Evolutionary conservation across 2,888 invertebrate species (phyloP).

Genomic region (Sericinus montela): DNA sequence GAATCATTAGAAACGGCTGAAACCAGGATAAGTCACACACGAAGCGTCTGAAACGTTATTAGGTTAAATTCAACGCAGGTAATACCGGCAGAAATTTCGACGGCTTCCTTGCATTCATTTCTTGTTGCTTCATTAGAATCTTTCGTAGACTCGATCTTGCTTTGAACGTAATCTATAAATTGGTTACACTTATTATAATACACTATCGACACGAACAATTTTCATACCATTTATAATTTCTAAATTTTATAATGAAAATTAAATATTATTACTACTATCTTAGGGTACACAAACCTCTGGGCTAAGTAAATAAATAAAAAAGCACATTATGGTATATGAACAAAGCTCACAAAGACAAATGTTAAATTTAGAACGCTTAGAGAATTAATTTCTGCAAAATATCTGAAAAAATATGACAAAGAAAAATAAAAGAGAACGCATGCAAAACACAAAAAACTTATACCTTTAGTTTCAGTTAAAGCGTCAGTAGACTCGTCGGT

Average conservation of each 20-base stretch:
- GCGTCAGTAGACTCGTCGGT: constrained; percentile 37
- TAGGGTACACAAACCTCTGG: too few relatives aligned
- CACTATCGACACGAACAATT: too few relatives aligned
- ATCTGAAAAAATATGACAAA: not conserved
- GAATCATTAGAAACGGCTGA: not conserved
- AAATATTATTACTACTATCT: too few relatives aligned
- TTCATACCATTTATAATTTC: too few relatives aligned
- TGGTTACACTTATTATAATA: not conserved
- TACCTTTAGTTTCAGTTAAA: constrained; percentile 28
- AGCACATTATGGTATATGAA: too few relatives aligned
- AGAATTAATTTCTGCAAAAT: not conserved
- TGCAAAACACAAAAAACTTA: constrained; percentile 9
- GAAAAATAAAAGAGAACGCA: not conserved
- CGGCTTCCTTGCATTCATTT: constrained; percentile 1
- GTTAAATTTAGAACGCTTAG: too few relatives aligned
- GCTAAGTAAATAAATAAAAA: too few relatives aligned
- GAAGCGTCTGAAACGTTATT: not conserved
- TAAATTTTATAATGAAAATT: too few relatives aligned
- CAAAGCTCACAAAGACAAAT: too few relatives aligned
- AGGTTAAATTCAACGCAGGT: not conserved
- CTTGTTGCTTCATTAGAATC: not conserved
- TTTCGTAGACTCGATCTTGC: constrained; percentile 4
- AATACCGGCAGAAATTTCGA: constrained; percentile 6
- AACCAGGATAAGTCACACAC: not conserved
- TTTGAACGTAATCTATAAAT: constrained; percentile 10